Conservation (phyloP, 2,888 invertebrate species). For the Scrobipalpa atriplicella region DNA sequence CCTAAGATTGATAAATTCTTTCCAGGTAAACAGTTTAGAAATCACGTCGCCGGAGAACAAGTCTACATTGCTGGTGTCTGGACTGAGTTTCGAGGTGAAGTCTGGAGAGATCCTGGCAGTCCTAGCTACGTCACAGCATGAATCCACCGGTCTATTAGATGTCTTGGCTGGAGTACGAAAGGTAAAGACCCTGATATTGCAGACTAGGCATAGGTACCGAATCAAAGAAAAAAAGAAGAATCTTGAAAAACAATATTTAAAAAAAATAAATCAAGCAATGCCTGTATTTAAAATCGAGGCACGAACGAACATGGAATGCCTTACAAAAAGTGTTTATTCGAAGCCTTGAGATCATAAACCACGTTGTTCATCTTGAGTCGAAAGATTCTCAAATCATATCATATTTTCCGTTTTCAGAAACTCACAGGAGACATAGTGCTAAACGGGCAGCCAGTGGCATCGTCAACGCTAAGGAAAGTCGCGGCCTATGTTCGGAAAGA, state of each 20-base stretch:
- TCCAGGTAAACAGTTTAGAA: constrained; percentile 84
- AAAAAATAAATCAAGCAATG: too few relatives aligned
- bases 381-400: too few relatives aligned
- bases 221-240: too few relatives aligned
- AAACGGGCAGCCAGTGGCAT: constrained; percentile 92
- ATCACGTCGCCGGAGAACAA: constrained; percentile 83
- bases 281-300: too few relatives aligned
- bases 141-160: constrained; percentile 93
- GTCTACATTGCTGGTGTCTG: constrained; percentile 85
- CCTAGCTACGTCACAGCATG: constrained; percentile 93
- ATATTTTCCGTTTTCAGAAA: constrained; percentile 62
- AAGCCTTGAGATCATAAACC: too few relatives aligned
- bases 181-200: constrained; percentile 52
- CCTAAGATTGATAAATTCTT: not conserved
- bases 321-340: too few relatives aligned
- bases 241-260: too few relatives aligned
- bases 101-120: constrained; percentile 96
- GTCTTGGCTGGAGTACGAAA: constrained; percentile 89
- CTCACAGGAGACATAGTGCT: constrained; percentile 90
- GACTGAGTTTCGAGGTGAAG: constrained; percentile 93
- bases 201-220: too few relatives aligned
- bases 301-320: too few relatives aligned
- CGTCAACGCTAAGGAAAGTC: constrained; percentile 86
- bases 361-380: too few relatives aligned
- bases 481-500: constrained; percentile 90